These are phyloP conservation scores for Campaea margaritaria DNA, from an alignment of 2,888 invertebrate species.

Conservation along the genomic window DNA sequence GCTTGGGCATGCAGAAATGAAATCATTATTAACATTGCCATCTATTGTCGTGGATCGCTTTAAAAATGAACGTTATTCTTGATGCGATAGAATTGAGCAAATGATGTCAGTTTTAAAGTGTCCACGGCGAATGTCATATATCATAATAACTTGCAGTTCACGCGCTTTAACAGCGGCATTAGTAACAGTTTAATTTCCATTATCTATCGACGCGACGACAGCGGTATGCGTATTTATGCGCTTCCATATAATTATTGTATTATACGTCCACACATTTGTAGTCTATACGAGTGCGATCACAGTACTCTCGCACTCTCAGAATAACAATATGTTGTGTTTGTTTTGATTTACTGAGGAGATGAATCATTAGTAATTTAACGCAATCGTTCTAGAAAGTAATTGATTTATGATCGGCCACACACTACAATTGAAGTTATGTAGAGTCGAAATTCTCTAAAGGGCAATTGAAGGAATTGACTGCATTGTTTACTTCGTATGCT, in stretches of 20 bases:
- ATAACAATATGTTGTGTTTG: slow-evolving; percentile 28
- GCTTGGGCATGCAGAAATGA: slow-evolving; percentile 85
- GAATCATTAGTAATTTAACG: slow-evolving; percentile 27
- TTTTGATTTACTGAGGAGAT: slow-evolving; percentile 33
- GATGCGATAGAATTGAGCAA: neutral
- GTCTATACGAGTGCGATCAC: slow-evolving; percentile 9
- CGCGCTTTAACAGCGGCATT: slow-evolving; percentile 76
- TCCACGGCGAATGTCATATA: slow-evolving; percentile 67
- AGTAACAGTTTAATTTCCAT: slow-evolving; percentile 68
- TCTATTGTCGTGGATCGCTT: slow-evolving; percentile 62
- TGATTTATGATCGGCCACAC: slow-evolving; percentile 11
- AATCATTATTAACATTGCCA: slow-evolving; percentile 65
- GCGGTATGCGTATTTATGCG: slow-evolving; percentile 15
- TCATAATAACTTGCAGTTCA: slow-evolving; percentile 75
- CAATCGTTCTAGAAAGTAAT: slow-evolving; percentile 13
- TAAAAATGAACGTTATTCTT: slow-evolving; percentile 41
- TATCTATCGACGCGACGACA: slow-evolving; percentile 36
- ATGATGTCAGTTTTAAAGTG: slow-evolving; percentile 52
- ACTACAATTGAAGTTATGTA: neutral
- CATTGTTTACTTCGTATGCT: too few species aligned
- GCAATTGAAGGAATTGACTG: neutral
- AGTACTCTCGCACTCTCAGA: slow-evolving; percentile 23
- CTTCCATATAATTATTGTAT: too few species aligned
- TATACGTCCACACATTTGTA: neutral
- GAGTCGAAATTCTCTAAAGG: neutral